phyloP scores from a whole-genome alignment of 2,113 vertebrate species.

The Cebidichthys violaceus region DNA sequence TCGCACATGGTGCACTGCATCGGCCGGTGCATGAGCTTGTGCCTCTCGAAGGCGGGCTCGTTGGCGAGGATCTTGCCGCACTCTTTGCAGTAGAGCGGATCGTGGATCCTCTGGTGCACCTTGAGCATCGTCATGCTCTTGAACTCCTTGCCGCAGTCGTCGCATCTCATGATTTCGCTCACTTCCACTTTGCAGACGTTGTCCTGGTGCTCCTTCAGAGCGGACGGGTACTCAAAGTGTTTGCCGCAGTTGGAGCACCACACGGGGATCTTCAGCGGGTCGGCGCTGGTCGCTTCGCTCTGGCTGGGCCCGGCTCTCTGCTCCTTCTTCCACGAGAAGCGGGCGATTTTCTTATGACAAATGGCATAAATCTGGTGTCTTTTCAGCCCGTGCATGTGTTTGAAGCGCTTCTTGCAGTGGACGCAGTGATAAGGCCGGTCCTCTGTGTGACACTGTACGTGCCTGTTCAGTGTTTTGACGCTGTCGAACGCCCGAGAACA shows the following conservation, averaged over 20 bases:
- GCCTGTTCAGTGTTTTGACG: slow-evolving; percentile 74
- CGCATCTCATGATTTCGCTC: slow-evolving; percentile 68
- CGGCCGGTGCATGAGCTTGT: slow-evolving; percentile 80
- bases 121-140: slow-evolving; percentile 80
- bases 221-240: slow-evolving; percentile 70
- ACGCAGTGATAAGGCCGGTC: slow-evolving; percentile 77
- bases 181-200: slow-evolving; percentile 69
- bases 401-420: slow-evolving; percentile 80
- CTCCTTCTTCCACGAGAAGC: slow-evolving; percentile 70
- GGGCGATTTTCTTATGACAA: slow-evolving; percentile 73
- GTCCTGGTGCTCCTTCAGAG: slow-evolving; percentile 78
- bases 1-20: slow-evolving; percentile 81
- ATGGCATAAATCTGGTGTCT: slow-evolving; percentile 80
- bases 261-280: slow-evolving; percentile 61
- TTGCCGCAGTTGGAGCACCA: slow-evolving; percentile 81
- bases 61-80: slow-evolving; percentile 79
- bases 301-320: slow-evolving; percentile 16
- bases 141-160: slow-evolving; percentile 77
- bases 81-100: slow-evolving; percentile 81
- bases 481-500: slow-evolving; percentile 71
- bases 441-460: slow-evolving; percentile 79
- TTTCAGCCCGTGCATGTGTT: slow-evolving; percentile 80
- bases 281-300: background rate
- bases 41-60: slow-evolving; percentile 73
- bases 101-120: slow-evolving; percentile 79